Conservation (phyloP, 1,140 invertebrate genomes). For the Radopholus similis region DNA sequence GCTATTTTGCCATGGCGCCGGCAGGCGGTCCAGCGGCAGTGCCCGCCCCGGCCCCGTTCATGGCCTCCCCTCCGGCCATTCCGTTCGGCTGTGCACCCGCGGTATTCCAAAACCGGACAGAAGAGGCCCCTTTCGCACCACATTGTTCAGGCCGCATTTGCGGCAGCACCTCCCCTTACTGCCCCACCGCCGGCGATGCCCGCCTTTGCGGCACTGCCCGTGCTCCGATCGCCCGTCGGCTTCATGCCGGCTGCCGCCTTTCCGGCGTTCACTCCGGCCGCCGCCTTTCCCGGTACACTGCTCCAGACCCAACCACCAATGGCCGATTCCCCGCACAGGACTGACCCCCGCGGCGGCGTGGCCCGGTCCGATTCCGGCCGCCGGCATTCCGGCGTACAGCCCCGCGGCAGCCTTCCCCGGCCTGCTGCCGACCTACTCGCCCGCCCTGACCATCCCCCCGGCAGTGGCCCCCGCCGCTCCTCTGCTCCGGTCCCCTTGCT, state of each 20-base stretch:
- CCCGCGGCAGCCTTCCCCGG: not conserved
- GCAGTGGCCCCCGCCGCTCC: not conserved
- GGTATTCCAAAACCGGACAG: not conserved
- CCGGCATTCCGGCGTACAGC: not conserved
- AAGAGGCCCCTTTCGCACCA: not conserved
- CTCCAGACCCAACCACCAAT: not conserved
- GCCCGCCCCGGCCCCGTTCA: not conserved
- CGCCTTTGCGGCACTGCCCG: not conserved
- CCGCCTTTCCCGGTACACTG: not conserved
- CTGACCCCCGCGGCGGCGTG: not conserved
- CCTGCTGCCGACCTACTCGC: not conserved
- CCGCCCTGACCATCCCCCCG: not conserved
- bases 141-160: not conserved
- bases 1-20: slow-evolving; percentile 6
- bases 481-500: not conserved
- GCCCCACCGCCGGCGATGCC: no score
- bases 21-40: not conserved
- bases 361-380: not conserved
- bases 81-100: not conserved
- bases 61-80: not conserved
- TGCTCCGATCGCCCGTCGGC: not conserved
- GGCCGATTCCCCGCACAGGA: not conserved
- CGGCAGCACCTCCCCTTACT: not conserved
- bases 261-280: not conserved
- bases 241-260: slow-evolving; percentile 4